phyloP scores from a whole-genome alignment of 2,888 invertebrate species.

The Halictus ligatus region DNA sequence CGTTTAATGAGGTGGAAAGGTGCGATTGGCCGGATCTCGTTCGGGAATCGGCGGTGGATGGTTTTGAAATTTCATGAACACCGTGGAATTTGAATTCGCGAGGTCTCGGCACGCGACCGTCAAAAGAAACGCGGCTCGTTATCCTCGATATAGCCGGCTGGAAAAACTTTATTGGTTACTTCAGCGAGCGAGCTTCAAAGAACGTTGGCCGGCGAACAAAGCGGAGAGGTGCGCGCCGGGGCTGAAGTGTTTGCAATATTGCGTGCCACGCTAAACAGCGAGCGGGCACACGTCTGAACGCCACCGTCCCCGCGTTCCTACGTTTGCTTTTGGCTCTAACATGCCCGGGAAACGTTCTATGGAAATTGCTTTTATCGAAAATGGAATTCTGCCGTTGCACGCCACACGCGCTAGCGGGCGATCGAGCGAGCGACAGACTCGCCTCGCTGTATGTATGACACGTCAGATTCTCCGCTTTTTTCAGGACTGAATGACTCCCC shows the following conservation, averaged over 20 bases:
- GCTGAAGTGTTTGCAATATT: slow-evolving; percentile 57
- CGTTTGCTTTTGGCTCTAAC: slow-evolving; percentile 42
- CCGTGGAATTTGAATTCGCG: slow-evolving; percentile 58
- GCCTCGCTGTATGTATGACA: not conserved
- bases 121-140: slow-evolving; percentile 54
- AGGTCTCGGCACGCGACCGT: slow-evolving; percentile 11
- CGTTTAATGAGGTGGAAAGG: not conserved
- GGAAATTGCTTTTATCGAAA: slow-evolving; percentile 23
- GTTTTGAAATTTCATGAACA: slow-evolving; percentile 64
- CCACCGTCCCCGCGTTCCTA: slow-evolving; percentile 27
- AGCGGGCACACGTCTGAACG: slow-evolving; percentile 37
- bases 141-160: slow-evolving; percentile 9
- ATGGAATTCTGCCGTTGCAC: slow-evolving; percentile 4
- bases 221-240: slow-evolving; percentile 19
- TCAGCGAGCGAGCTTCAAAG: slow-evolving; percentile 42
- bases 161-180: slow-evolving; percentile 58
- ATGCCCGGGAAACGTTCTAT: slow-evolving; percentile 40
- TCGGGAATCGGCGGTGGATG: slow-evolving; percentile 25
- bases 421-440: not conserved
- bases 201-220: slow-evolving; percentile 20
- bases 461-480: not conserved
- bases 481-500: not conserved
- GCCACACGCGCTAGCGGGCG: not conserved
- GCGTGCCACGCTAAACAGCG: slow-evolving; percentile 52
- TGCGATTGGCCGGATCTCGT: not conserved